Evolutionary conservation across 2,113 vertebrate species (phyloP), one percentile per base, ranked within the genome.

Genomic region (Erinaceus europaeus): DNA sequence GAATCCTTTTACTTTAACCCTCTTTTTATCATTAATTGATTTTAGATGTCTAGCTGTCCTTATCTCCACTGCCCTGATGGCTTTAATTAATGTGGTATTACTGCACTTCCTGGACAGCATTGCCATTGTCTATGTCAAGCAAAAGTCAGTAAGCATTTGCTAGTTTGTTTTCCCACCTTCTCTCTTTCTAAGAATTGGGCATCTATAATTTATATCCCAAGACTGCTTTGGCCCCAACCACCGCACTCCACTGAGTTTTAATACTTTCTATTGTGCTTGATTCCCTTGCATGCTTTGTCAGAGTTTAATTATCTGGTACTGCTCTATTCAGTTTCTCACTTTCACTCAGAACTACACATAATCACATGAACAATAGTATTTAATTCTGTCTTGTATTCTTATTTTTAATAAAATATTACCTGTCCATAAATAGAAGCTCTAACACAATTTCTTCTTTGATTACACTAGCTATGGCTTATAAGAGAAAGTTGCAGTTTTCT

Each of bases 11-110:
- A 4, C 75, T 86, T 83, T 94, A 94, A 94, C 92, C 90, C 62
- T 92, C 84, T 57, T 91, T 89, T 93, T 96, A 93, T 94, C 95
- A 90, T 50, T 69, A 82, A 94, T 95, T 18, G 90, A 95, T 93
- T 94, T 79, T 90, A 61, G 85, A 93, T 94, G 85, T 34, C 68
- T 94, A 34, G 20, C 93, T 94, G 72, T 65, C 62, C 92, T 96
- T 96, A 93, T 95, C 95, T 95, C 36, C 68, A 44, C 75, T 68
- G 84, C 88, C 76, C 75, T 84, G 75, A 68, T 72, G 55, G 94
- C 79, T 90, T 90, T 94, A 94, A 92, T 90, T 94, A 91, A 91
- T 88, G 75, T 46, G 67, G 83, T 2, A 57, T 14, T 18, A 17
- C 9, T 42, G 48, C 29, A 44, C 34, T 91, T 80, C 40, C 76